Conservation (phyloP, 2,888 invertebrate species). For the Ptilodon capucinus region DNA sequence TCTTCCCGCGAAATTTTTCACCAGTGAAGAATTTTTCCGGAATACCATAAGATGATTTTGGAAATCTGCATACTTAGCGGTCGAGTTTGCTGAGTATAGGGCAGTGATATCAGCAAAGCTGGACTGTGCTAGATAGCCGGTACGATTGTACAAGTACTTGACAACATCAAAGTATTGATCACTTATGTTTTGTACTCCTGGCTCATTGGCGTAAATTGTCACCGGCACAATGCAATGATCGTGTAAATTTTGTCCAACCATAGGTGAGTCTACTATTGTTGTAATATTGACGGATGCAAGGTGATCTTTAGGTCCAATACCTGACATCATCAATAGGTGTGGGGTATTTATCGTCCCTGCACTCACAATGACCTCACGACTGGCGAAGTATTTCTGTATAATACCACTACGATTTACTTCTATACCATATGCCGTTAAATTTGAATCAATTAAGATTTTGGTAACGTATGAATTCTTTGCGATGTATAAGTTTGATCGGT, state of each 20-base stretch:
- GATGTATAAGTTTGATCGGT: slow-evolving; percentile 46
- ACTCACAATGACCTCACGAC: background rate
- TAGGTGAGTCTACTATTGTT: slow-evolving; percentile 47
- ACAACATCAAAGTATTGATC: background rate
- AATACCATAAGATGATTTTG: slow-evolving; percentile 23
- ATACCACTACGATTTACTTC: slow-evolving; percentile 39
- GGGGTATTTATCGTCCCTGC: background rate
- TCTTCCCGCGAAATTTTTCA: background rate
- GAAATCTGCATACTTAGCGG: slow-evolving; percentile 36
- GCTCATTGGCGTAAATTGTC: slow-evolving; percentile 29
- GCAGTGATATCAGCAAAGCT: slow-evolving; percentile 84
- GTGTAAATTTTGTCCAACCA: slow-evolving; percentile 64
- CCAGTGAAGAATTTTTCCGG: slow-evolving; percentile 39
- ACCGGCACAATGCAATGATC: slow-evolving; percentile 62
- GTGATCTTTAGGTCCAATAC: background rate
- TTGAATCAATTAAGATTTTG: background rate
- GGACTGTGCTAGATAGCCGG: slow-evolving; percentile 61
- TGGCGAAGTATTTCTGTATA: background rate
- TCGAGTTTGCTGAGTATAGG: slow-evolving; percentile 70
- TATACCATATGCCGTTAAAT: slow-evolving; percentile 43
- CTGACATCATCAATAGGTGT: background rate
- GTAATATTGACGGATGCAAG: slow-evolving; percentile 40
- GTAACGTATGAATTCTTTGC: slow-evolving; percentile 64
- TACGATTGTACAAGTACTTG: slow-evolving; percentile 42
- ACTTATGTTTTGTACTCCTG: slow-evolving; percentile 9